Conservation (phyloP, 2,888 invertebrate genomes). For the Hoplodrina blanda region DNA sequence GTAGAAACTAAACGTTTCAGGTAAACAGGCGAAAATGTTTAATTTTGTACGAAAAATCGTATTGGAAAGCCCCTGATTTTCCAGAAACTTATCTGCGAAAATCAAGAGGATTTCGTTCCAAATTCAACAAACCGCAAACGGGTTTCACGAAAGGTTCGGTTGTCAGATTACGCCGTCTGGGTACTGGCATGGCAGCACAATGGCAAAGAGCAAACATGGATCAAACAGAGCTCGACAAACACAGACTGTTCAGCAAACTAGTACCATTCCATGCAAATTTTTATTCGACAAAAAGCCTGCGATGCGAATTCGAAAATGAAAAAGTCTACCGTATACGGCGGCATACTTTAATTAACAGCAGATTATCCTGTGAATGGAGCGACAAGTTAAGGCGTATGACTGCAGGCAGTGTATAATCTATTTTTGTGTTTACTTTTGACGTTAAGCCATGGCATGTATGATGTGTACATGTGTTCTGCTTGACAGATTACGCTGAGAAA, state of each 20-base stretch:
- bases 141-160: conserved; percentile 50
- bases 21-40: background rate
- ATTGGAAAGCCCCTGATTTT: background rate
- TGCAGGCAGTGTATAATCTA: conserved; percentile 33
- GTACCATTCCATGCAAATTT: conserved; percentile 75
- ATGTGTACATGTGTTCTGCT: conserved; percentile 9
- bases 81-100: background rate
- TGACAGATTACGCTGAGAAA: conserved; percentile 15
- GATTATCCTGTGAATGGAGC: conserved; percentile 64
- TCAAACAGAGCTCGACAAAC: conserved; percentile 78
- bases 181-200: conserved; percentile 74
- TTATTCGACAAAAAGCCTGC: conserved; percentile 72
- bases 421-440: conserved; percentile 31
- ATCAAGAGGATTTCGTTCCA: conserved; percentile 17
- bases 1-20: conserved; percentile 1
- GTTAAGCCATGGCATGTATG: conserved; percentile 27
- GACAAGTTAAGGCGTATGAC: conserved; percentile 48
- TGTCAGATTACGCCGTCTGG: conserved; percentile 62
- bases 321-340: conserved; percentile 67
- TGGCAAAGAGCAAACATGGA: conserved; percentile 79
- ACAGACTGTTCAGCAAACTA: conserved; percentile 73
- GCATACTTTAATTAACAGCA: conserved; percentile 59
- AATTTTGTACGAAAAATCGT: background rate
- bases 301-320: conserved; percentile 68
- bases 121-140: conserved; percentile 43